Conservation (phyloP, 2,888 invertebrate species). For the Thecocarcelia acutangulata region DNA sequence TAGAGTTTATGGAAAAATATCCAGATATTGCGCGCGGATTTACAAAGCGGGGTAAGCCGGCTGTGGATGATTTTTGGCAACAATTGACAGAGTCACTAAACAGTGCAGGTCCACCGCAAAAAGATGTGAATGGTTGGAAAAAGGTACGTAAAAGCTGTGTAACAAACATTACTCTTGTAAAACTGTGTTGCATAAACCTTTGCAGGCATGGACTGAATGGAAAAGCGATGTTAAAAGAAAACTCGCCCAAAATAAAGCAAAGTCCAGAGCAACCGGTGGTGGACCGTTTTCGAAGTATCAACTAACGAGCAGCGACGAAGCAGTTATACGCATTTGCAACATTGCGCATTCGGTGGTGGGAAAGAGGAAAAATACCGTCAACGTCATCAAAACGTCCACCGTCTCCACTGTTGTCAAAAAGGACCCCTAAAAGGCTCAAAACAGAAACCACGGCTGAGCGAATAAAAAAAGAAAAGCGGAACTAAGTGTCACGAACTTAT, state of each 20-base stretch:
- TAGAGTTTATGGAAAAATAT: too few species aligned
- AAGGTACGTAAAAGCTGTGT: too few species aligned
- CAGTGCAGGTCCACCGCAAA: too few species aligned
- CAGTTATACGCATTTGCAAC: background rate
- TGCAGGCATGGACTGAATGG: slow-evolving; percentile 42
- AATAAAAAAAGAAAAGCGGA: background rate
- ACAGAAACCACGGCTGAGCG: background rate
- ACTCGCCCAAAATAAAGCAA: too few species aligned
- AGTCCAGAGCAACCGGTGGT: too few species aligned
- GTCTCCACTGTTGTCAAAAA: too few species aligned
- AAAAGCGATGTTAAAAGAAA: slow-evolving; percentile 50
- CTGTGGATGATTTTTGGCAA: slow-evolving; percentile 43
- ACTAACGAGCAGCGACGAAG: too few species aligned
- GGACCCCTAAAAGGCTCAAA: too few species aligned
- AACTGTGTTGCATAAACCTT: too few species aligned
- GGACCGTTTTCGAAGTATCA: too few species aligned
- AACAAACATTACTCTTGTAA: too few species aligned
- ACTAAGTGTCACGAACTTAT: background rate
- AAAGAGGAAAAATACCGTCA: background rate
- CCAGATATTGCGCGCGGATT: slow-evolving; percentile 27
- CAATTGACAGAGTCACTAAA: slow-evolving; percentile 42
- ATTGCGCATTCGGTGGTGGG: background rate
- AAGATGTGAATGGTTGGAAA: too few species aligned
- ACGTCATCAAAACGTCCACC: slow-evolving; percentile 7
- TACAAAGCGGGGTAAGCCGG: slow-evolving; percentile 45